Evolutionary conservation across 2,113 vertebrate species (phyloP).

Genomic region (Potamarius usumacintae): DNA sequence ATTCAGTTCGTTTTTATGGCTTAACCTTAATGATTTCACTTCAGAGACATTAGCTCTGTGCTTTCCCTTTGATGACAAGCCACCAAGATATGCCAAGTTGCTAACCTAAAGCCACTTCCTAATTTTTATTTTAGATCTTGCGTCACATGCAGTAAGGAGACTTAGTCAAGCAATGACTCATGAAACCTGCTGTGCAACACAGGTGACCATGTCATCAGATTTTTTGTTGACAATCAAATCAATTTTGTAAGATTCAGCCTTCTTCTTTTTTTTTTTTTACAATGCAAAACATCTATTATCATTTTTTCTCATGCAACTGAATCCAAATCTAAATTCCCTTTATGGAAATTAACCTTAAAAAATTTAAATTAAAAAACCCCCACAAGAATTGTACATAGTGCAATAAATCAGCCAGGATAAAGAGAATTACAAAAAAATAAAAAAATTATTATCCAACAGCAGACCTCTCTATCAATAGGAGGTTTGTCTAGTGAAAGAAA

Average conservation of each 20-base stretch:
- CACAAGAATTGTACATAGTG: not conserved
- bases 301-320: not conserved
- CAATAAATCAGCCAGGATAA: not conserved
- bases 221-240: not conserved
- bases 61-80: conserved; percentile 23
- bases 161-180: not conserved
- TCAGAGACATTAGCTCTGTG: conserved; percentile 2
- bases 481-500: not conserved
- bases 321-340: not conserved
- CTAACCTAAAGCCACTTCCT: conserved; percentile 48
- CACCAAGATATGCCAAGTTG: conserved; percentile 6
- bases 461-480: not conserved
- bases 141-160: conserved; percentile 2
- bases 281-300: not conserved
- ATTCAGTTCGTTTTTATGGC: not conserved
- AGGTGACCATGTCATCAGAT: conserved; percentile 1
- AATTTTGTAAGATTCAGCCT: not conserved
- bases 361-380: too few relatives aligned
- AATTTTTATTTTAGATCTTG: conserved; percentile 45
- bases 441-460: not conserved
- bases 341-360: not conserved
- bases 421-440: not conserved
- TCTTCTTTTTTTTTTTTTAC: not conserved
- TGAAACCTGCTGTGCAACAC: not conserved
- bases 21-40: not conserved